Evolutionary conservation across 2,888 invertebrate species (phyloP), one percentile per base, ranked within the genome.

Genomic region (Neoaliturus tenellus): DNA sequence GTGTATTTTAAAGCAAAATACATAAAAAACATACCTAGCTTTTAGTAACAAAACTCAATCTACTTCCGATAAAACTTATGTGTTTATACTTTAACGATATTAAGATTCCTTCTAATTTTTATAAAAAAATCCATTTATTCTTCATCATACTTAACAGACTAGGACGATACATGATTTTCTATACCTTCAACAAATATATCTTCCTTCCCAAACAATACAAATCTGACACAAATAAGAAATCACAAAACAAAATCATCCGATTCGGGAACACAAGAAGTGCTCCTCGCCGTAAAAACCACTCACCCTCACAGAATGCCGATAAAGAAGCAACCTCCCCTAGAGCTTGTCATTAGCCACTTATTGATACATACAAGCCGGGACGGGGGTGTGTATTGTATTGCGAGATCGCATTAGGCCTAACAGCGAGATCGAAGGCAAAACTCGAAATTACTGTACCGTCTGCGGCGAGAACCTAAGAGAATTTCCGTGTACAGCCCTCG

Each of bases 331-430:
- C 2, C 44, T 17, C 51, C 51, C 6, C 2, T 6, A 8, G 62
- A 35, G 17, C 4, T 71, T 71, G 39, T 71, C 71, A 71, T 71
- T 71, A 71, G 35, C 39, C 75, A 44, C 75, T 75, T 48, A 75
- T 75, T 75, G 75, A 48, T 75, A 75, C 75, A 73, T 41, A 71
- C 71, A 71, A 20, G 23, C 41, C 48, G 35, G 71, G 41, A 6
- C 48, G 35, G 71, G 41, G 6, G 35, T 1, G 3, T 31, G 31
- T 67, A 39, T 71, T 71, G 35, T 71, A 71, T 71, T 39, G 71
- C 39, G 5, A 20, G 71, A 71, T 71, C 23, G 71, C 71, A 71
- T 71, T 71, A 71, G 71, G 39, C 39, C n/a, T n/a, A n/a, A n/a
- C n/a, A n/a, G n/a, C n/a, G n/a, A n/a, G 39, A 71, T 71, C 71